phyloP scores from a whole-genome alignment of 2,113 vertebrate genomes.

The Lanius ludovicianus region DNA sequence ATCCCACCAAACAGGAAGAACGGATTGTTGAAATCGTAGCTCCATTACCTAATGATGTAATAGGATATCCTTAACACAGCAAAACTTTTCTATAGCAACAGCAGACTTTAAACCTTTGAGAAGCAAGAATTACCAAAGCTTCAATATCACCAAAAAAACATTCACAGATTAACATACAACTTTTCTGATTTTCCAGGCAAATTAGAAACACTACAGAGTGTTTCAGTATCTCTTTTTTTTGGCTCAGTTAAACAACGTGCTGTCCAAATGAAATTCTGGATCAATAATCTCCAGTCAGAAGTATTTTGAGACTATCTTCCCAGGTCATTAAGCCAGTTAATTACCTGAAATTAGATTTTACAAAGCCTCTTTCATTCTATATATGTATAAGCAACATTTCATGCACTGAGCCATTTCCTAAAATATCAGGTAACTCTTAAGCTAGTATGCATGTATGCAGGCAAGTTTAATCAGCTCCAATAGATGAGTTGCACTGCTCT shows the following conservation, averaged over 20 bases:
- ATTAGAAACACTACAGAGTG: neutral
- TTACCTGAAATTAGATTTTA: neutral
- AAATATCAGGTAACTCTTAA: neutral
- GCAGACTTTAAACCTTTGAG: neutral
- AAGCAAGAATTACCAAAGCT: neutral
- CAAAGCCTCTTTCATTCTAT: neutral
- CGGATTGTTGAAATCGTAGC: slow-evolving; percentile 95
- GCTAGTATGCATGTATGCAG: neutral
- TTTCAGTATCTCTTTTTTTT: neutral
- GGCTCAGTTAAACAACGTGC: neutral
- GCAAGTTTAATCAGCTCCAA: neutral
- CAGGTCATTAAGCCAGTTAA: neutral
- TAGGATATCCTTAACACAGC: neutral
- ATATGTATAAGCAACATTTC: neutral
- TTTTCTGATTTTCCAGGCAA: neutral
- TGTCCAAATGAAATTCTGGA: neutral
- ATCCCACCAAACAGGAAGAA: slow-evolving; percentile 96
- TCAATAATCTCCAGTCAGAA: neutral
- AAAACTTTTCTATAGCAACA: neutral
- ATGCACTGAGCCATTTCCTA: neutral
- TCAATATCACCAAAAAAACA: neutral
- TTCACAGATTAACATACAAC: neutral
- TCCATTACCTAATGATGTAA: slow-evolving; percentile 83
- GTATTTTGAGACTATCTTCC: neutral
- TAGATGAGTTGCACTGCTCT: neutral